Evolutionary conservation across 2,113 vertebrate species (phyloP).

Genomic region (Mellivora capensis): DNA sequence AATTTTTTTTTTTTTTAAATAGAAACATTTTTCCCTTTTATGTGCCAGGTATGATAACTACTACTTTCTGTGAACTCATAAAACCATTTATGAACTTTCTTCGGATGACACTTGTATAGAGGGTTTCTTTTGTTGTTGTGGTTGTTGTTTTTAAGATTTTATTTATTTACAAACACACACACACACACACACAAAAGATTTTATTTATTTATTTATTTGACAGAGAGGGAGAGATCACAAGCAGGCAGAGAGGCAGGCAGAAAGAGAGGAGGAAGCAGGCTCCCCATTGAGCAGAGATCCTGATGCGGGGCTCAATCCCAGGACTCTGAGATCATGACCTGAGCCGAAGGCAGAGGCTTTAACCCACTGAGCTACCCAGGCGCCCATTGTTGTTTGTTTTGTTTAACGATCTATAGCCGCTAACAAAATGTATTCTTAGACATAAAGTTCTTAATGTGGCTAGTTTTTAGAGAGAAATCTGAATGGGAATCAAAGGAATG

Average conservation of each 20-base stretch:
- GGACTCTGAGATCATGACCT: no score
- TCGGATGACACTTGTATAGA: not conserved
- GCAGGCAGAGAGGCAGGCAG: no score
- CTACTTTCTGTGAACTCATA: conserved; percentile 17
- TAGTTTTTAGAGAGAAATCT: conserved; percentile 24
- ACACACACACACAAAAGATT: no score
- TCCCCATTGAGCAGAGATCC: no score
- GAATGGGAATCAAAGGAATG: conserved; percentile 17
- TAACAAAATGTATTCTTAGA: not conserved
- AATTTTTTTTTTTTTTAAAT: not conserved
- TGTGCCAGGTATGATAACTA: not conserved
- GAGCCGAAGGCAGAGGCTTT: no score
- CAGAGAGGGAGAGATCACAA: no score
- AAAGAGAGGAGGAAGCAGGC: no score
- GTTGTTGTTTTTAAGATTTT: no score
- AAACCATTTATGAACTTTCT: conserved; percentile 25
- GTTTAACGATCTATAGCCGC: not conserved
- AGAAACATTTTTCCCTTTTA: conserved; percentile 17
- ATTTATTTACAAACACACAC: no score
- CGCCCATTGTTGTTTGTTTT: not conserved
- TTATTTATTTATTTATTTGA: no score
- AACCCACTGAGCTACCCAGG: no score
- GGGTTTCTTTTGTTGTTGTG: not conserved
- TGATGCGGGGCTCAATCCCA: no score
- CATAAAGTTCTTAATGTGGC: not conserved